Evolutionary conservation across 2,888 invertebrate genomes (phyloP), one percentile per base, ranked within the genome.

Genomic region (Villa cingulata): DNA sequence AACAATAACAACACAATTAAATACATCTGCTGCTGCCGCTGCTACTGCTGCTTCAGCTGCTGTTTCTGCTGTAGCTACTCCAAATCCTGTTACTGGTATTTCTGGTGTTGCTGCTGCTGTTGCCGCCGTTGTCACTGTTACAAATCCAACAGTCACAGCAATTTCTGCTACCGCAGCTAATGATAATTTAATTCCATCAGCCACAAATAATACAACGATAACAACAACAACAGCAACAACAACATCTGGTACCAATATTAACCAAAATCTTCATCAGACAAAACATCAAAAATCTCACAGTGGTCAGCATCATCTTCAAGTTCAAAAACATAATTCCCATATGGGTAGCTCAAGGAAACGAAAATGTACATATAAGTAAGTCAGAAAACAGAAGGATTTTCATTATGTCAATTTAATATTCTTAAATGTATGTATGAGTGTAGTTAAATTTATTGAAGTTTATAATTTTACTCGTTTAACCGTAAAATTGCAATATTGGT

Each of bases 341-440:
- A 16, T 45, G 16, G 45, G 47, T 10, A 49, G 43, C n/a, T 48
- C 65, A 2, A 68, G 70, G 53, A 75, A 73, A 57, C 62, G 74
- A 49, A 75, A 74, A 62, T 61, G 69, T 37, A 72, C 72, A 37
- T 68, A 64, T 55, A 68, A 70, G 75, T 75, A 63, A 72, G 74
- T 72, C 34, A 23, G 7, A 23, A 4, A 23, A 6, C 7, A 23
- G 7, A 23, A 23, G n/a, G n/a, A n/a, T n/a, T n/a, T n/a, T n/a
- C n/a, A n/a, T n/a, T 23, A 23, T 23, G 23, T 23, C 23, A 23
- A 23, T 6, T 23, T 23, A 23, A 23, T 7, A 6, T 6, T 23
- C 7, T 23, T 6, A 23, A 4, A 23, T 23, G 23, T 23, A 23
- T 23, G 23, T 6, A 23, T 23, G 23, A 23, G 4, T 23, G n/a